phyloP scores from a whole-genome alignment of 2,797 vertebrate genomes.

The Mareca penelope region DNA sequence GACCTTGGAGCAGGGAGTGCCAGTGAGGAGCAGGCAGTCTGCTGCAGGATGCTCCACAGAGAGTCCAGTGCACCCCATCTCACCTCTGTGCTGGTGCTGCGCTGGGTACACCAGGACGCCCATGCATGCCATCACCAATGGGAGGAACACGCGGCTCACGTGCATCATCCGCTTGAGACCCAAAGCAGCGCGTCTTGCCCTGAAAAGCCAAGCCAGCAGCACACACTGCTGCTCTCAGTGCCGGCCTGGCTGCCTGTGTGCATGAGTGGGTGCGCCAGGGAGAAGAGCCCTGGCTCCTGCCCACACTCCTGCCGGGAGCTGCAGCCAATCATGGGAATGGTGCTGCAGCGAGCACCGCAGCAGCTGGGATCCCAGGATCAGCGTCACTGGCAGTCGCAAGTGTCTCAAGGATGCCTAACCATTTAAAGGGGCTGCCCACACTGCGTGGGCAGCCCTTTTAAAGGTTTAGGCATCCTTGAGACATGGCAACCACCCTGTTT shows the following conservation, averaged over 20 bases:
- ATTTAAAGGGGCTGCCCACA: neutral
- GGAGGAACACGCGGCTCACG: neutral
- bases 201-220: neutral
- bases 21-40: neutral
- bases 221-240: neutral
- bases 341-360: fast-evolving
- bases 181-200: neutral
- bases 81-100: neutral
- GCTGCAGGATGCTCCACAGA: neutral
- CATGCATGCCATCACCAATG: neutral
- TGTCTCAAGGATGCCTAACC: neutral
- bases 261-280: neutral
- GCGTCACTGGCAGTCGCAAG: fast-evolving
- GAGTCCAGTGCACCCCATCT: neutral
- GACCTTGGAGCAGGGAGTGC: neutral
- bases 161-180: neutral
- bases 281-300: neutral
- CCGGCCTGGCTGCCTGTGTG: neutral
- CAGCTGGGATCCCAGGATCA: neutral
- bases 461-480: neutral
- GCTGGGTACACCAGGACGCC: fast-evolving
- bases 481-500: neutral
- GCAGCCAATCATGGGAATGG: neutral
- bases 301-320: neutral
- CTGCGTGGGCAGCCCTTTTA: neutral